These are phyloP conservation scores for Calyptommatus sinebrachiatus DNA, from an alignment of 2,113 vertebrate species.

Conservation along the genomic window DNA sequence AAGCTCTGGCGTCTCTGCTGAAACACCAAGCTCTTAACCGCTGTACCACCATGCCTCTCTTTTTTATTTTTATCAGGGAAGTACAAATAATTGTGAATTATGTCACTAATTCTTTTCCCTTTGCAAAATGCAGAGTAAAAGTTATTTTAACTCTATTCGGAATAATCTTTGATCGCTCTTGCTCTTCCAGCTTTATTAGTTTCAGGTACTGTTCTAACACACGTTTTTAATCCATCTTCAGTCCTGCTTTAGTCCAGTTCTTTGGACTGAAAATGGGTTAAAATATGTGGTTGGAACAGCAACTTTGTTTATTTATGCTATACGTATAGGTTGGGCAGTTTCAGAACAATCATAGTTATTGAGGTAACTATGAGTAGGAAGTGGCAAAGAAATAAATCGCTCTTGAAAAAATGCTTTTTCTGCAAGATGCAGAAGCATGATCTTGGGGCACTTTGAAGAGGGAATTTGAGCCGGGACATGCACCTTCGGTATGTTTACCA, in stretches of 20 bases:
- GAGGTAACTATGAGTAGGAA: not conserved
- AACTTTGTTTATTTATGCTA: not conserved
- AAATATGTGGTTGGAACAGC: too few relatives aligned
- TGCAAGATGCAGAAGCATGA: not conserved
- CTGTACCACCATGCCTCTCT: not conserved
- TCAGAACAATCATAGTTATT: not conserved
- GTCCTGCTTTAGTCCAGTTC: too few relatives aligned
- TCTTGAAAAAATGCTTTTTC: conserved; percentile 3
- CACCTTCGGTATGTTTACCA: conserved; percentile 24
- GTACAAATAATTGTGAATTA: not conserved
- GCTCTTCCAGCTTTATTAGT: conserved; percentile 7
- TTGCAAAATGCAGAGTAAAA: not conserved
- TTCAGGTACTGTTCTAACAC: too few relatives aligned
- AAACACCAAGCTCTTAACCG: too few relatives aligned
- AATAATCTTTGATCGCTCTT: conserved; percentile 5
- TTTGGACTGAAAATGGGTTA: too few relatives aligned
- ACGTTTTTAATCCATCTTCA: too few relatives aligned
- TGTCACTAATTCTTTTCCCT: not conserved
- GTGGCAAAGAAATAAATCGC: not conserved
- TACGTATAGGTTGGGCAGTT: not conserved
- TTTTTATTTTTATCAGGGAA: too few relatives aligned
- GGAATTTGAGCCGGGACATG: not conserved
- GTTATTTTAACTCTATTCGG: not conserved
- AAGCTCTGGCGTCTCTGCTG: too few relatives aligned
- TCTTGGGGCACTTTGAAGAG: not conserved